Evolutionary conservation across 2,113 vertebrate species (phyloP), one percentile per base, ranked within the genome.

Genomic region (Ahaetulla prasina): DNA sequence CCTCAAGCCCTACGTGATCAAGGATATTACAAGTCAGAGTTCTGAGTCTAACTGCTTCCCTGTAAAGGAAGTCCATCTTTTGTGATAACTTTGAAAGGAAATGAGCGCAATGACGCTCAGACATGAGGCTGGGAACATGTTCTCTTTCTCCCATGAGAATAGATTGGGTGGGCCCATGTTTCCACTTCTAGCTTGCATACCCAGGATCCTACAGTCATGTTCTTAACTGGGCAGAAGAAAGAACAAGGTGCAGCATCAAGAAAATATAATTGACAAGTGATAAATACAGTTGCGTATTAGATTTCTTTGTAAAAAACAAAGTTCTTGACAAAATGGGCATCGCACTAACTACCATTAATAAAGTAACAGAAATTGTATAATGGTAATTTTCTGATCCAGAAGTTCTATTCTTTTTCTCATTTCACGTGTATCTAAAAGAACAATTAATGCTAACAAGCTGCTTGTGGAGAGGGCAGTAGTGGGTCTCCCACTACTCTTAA

Each of bases 31-130:
- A 49, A 35, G 45, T 49, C 8, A 22, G 54, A 63, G 45, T 47
- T 39, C 23, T 50, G 12, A 2, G 45, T n/a, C n/a, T 20, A 85
- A 30, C 23, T 52, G 86, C 8, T 6, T 57, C 60, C 49, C 27
- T n/a, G 4, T 25, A 74, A 74, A 91, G 85, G 57, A 80, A 57
- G 60, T 80, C 35, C 35, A 54, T 54, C 6, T 12, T 89, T n/a
- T 88, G 88, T 63, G 74, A 89, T 91, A 86, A 10, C 55, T 93
- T 85, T 89, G 89, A 86, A 91, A 91, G 86, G 92, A 88, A 87
- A 88, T 50, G 86, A 45, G 50, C 52, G 86, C 7, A 20, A 49
- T 88, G 85, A 93, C 85, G 90, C 18, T 25, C 23, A 43, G 85
- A 4, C 14, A 47, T 8, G 35, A 43, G 27, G 49, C 43, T 54